Evolutionary conservation across 2,797 vertebrate species (phyloP).

Genomic region (Meda fulgida): DNA sequence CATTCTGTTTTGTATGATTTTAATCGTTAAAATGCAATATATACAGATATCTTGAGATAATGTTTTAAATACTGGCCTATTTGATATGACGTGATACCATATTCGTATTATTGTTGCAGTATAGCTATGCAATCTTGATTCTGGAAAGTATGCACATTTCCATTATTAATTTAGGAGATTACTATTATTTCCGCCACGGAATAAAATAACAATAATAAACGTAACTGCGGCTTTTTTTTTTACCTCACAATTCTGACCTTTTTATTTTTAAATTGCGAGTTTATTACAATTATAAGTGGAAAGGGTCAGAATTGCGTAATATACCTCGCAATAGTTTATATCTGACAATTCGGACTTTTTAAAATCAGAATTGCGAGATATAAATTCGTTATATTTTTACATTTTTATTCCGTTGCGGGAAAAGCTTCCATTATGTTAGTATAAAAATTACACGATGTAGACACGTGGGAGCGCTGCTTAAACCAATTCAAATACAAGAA

Average conservation of each 20-base stretch:
- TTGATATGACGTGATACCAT: not conserved
- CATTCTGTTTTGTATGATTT: not conserved
- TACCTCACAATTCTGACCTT: no score
- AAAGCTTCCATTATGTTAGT: not conserved
- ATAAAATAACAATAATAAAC: not conserved
- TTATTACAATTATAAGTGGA: no score
- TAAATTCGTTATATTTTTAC: not conserved
- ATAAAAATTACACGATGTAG: not conserved
- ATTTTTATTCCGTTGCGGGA: not conserved
- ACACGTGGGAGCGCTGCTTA: constrained; percentile 10
- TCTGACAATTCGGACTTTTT: not conserved
- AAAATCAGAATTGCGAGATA: not conserved
- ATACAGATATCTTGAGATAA: not conserved
- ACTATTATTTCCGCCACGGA: not conserved
- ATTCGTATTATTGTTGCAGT: not conserved
- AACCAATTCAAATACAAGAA: not conserved
- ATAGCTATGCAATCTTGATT: not conserved
- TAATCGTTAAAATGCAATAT: not conserved
- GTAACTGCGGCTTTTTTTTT: not conserved
- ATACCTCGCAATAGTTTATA: not conserved
- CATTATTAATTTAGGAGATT: not conserved
- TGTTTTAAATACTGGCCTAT: not conserved
- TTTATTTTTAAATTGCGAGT: no score
- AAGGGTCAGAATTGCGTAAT: no score
- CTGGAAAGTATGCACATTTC: not conserved